Evolutionary conservation across 2,797 vertebrate genomes (phyloP).

Genomic region (Pangasius larnaudii): DNA sequence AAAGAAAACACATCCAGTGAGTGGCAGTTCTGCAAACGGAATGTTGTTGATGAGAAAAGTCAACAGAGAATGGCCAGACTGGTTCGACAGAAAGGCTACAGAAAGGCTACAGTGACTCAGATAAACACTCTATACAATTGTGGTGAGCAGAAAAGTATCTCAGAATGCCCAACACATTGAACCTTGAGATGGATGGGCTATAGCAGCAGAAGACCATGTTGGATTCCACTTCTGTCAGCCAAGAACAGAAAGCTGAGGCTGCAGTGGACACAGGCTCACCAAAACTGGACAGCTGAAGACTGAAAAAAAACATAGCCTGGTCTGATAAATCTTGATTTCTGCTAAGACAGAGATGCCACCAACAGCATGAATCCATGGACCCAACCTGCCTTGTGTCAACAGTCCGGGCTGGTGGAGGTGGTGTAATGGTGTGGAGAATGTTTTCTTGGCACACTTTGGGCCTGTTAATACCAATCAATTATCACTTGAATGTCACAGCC

Average conservation of each 20-base stretch:
- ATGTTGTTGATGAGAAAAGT: not conserved
- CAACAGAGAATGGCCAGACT: too few relatives aligned
- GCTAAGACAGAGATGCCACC: not conserved
- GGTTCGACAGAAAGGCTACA: too few relatives aligned
- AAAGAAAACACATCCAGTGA: not conserved
- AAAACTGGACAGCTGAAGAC: not conserved
- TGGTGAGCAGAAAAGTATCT: not conserved
- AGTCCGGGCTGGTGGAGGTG: not conserved
- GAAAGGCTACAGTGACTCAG: not conserved
- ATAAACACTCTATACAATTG: not conserved
- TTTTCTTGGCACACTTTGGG: not conserved
- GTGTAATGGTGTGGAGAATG: not conserved
- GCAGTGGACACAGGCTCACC: not conserved
- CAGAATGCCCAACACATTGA: not conserved
- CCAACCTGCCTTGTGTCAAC: not conserved
- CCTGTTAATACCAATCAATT: not conserved
- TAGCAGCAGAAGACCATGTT: too few relatives aligned
- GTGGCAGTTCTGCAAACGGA: not conserved
- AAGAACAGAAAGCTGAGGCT: not conserved
- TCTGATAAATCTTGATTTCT: not conserved
- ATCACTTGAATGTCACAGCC: not conserved
- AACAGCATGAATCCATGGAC: not conserved
- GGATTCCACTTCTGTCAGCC: too few relatives aligned
- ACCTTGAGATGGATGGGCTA: too few relatives aligned
- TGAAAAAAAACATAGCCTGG: not conserved